Percentiles rank a stretch among this genome's conserved stretches.
Conservation (phyloP, 2,113 vertebrate genomes). For the Hypanus sabinus region DNA sequence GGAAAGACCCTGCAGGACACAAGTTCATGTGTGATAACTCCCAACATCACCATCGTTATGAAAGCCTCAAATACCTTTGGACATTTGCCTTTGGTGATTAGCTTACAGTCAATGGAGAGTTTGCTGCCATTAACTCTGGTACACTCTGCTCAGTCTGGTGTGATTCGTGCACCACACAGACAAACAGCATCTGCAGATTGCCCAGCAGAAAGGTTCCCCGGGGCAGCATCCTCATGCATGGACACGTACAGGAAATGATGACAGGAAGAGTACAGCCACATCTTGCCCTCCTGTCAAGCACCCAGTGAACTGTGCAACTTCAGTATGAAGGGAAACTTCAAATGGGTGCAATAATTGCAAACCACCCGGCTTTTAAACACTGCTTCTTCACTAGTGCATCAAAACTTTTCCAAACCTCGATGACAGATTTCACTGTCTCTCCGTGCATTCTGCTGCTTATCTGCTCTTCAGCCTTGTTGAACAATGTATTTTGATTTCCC, state of each 20-base stretch:
- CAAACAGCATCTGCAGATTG: not conserved
- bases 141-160: not conserved
- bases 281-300: not conserved
- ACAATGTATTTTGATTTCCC: slow-evolving; percentile 38
- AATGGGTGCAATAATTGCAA: not conserved
- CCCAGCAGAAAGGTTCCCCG: not conserved
- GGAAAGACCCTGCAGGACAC: not conserved
- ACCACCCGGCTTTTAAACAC: not conserved
- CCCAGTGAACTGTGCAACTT: not conserved
- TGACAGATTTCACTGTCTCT: not conserved
- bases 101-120: not conserved
- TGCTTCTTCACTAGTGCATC: not conserved
- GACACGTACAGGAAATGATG: not conserved
- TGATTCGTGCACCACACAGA: not conserved
- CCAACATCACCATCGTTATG: not conserved
- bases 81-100: not conserved
- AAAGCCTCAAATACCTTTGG: not conserved
- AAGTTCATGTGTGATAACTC: not conserved
- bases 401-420: not conserved
- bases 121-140: not conserved
- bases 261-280: not conserved
- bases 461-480: not conserved
- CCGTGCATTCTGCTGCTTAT: slow-evolving; percentile 23
- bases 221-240: not conserved
- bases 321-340: not conserved